phyloP scores from a whole-genome alignment of 2,113 vertebrate species.

The Myrmecobius fasciatus region DNA sequence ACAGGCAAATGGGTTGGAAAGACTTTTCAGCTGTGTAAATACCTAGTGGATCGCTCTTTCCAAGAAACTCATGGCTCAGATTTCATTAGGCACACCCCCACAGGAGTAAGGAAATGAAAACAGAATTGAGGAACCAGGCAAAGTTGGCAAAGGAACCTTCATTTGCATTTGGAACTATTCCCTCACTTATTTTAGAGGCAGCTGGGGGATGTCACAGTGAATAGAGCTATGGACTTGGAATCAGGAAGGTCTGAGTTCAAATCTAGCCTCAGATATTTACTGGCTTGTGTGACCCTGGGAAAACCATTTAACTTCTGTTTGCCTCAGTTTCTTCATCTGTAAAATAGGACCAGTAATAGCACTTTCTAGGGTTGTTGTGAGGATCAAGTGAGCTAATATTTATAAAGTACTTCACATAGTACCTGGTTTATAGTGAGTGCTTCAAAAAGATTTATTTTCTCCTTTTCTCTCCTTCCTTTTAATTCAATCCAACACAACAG shows the following conservation, averaged over 20 bases:
- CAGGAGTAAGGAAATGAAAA: neutral
- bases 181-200: neutral
- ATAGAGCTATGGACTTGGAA: neutral
- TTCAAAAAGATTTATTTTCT: neutral
- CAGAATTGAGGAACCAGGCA: neutral
- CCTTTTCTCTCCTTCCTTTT: neutral
- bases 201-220: neutral
- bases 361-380: neutral
- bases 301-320: no score
- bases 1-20: neutral
- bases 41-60: neutral
- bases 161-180: neutral
- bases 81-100: neutral
- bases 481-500: neutral
- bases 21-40: slow-evolving; percentile 2
- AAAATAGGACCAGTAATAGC: neutral
- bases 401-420: neutral
- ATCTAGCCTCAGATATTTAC: neutral
- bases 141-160: neutral
- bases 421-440: neutral
- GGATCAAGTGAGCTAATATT: no score
- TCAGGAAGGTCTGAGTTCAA: neutral
- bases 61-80: neutral
- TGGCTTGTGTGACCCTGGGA: no score
- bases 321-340: neutral